Percentiles rank a stretch among this genome's conserved stretches.
Conservation (phyloP, 1,140 invertebrate genomes). For the Caerostris darwini region DNA sequence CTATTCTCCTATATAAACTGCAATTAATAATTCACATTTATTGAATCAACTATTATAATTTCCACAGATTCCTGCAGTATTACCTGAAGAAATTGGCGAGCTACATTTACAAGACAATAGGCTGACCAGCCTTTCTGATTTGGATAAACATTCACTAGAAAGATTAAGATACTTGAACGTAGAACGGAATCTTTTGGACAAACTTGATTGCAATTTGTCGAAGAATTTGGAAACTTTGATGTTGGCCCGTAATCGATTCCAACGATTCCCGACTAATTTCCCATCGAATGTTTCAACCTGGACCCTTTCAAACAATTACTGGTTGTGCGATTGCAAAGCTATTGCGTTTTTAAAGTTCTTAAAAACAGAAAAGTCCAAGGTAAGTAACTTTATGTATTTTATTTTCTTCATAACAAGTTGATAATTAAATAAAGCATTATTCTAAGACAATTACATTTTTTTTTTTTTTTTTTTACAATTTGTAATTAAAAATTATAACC, state of each 20-base stretch:
- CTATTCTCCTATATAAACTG: too few relatives aligned
- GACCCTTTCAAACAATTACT: constrained; percentile 42
- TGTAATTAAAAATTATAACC: too few relatives aligned
- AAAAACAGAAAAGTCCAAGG: not conserved
- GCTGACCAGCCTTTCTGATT: not conserved
- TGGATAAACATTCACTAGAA: not conserved
- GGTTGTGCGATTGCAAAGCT: constrained; percentile 49
- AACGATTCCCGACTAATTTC: not conserved
- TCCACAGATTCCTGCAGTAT: not conserved
- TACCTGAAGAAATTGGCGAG: constrained; percentile 16
- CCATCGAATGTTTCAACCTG: not conserved
- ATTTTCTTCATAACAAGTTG: too few relatives aligned
- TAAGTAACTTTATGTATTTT: not conserved
- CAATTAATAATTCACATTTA: too few relatives aligned
- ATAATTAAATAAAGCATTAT: too few relatives aligned
- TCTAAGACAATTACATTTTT: too few relatives aligned
- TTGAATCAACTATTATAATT: too few relatives aligned
- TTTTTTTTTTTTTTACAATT: too few relatives aligned
- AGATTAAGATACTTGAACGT: not conserved
- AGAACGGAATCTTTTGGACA: not conserved
- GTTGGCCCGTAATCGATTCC: constrained; percentile 19
- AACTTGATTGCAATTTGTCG: constrained; percentile 28
- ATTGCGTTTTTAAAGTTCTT: constrained; percentile 23
- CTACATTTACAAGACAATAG: constrained; percentile 33
- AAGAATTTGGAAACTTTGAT: not conserved